phyloP scores from a whole-genome alignment of 2,113 vertebrate genomes.

The Apodemus speciosus region DNA sequence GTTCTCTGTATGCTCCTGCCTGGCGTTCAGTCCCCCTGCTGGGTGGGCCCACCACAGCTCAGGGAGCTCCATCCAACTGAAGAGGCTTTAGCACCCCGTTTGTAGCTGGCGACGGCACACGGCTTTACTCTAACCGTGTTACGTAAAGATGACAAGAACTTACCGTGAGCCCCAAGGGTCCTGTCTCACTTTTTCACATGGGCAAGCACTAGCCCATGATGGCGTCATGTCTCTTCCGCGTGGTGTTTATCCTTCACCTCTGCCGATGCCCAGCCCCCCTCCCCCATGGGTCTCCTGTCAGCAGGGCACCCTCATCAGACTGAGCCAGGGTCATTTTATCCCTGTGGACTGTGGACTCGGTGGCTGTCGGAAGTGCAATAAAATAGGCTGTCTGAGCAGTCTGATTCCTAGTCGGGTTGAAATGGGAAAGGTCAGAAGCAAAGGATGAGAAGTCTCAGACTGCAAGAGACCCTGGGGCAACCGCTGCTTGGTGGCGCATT shows the following conservation, averaged over 20 bases:
- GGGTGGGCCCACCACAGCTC: rapidly evolving
- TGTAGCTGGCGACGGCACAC: background rate
- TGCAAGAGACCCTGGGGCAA: background rate
- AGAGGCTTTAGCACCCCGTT: background rate
- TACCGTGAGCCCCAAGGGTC: background rate
- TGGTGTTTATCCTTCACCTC: background rate
- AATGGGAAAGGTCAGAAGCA: background rate
- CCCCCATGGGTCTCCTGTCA: background rate
- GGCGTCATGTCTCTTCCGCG: background rate
- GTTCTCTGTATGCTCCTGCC: background rate
- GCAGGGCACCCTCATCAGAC: background rate
- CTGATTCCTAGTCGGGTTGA: background rate
- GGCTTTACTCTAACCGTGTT: background rate
- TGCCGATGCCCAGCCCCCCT: background rate
- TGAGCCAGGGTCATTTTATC: background rate
- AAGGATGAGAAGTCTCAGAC: background rate
- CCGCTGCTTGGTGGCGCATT: background rate
- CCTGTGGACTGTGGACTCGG: background rate
- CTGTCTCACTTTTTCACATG: background rate
- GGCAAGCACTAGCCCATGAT: background rate
- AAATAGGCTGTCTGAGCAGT: background rate
- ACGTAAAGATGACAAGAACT: background rate
- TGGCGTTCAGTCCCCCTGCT: background rate
- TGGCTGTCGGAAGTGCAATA: background rate
- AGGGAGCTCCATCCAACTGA: background rate